These are phyloP conservation scores for Onchidella celtica DNA, from an alignment of 2,888 invertebrate genomes.

Conservation along the genomic window DNA sequence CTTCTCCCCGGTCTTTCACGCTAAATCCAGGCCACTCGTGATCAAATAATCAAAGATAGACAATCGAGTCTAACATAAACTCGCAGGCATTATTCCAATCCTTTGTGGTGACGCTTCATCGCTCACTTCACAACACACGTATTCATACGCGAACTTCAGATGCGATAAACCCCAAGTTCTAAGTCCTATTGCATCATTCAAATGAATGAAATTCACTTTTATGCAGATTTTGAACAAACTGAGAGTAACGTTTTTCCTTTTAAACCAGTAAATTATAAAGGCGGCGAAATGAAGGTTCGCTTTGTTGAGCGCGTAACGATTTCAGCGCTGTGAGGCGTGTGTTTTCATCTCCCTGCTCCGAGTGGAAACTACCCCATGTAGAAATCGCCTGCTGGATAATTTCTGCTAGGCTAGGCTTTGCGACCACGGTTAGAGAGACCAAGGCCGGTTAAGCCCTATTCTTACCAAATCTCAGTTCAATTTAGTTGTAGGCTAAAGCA, in stretches of 20 bases:
- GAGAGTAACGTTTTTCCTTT: background rate
- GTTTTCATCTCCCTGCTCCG: slow-evolving; percentile 15
- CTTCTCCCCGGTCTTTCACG: slow-evolving; percentile 19
- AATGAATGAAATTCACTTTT: too few relatives aligned
- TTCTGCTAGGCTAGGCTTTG: too few relatives aligned
- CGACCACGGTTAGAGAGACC: too few relatives aligned
- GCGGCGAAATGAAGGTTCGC: background rate
- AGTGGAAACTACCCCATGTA: background rate
- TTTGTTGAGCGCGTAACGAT: slow-evolving; percentile 17
- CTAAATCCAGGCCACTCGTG: slow-evolving; percentile 38
- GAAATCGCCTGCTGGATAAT: too few relatives aligned
- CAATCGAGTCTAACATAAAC: slow-evolving; percentile 37
- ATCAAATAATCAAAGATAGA: slow-evolving; percentile 45
- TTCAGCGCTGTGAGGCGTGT: slow-evolving; percentile 11
- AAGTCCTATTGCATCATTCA: too few relatives aligned
- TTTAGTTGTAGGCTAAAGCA: too few relatives aligned
- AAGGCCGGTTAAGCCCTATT: too few relatives aligned
- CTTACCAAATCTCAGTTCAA: too few relatives aligned
- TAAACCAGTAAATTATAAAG: background rate
- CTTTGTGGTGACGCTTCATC: slow-evolving; percentile 38
- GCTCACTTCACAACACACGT: slow-evolving; percentile 43
- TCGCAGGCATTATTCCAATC: slow-evolving; percentile 31
- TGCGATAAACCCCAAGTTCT: too few relatives aligned
- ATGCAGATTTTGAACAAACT: too few relatives aligned
- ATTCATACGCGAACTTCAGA: slow-evolving; percentile 33